Conservation (phyloP, 2,888 invertebrate species). For the Psococerastis gibbosa region DNA sequence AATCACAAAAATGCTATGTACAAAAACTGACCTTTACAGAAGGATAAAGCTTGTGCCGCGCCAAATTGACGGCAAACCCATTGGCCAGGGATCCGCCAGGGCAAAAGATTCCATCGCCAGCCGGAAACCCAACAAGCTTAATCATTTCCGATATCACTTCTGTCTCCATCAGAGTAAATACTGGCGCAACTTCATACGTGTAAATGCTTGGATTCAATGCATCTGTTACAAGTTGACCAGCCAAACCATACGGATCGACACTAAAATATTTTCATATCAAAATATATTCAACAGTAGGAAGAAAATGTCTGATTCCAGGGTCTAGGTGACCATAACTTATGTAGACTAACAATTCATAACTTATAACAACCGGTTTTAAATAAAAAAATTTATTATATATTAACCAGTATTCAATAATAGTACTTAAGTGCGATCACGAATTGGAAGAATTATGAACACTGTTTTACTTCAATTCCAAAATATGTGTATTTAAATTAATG, state of each 20-base stretch:
- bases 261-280: conserved; percentile 16
- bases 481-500: no score
- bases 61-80: conserved; percentile 74
- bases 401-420: no score
- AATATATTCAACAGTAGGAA: neutral
- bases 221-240: conserved; percentile 71
- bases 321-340: no score
- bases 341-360: no score
- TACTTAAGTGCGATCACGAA: no score
- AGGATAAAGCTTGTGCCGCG: conserved; percentile 50
- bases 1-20: no score
- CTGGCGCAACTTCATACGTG: conserved; percentile 78
- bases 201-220: conserved; percentile 74
- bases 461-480: no score
- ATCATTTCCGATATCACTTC: conserved; percentile 63
- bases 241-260: conserved; percentile 64
- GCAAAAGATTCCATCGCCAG: conserved; percentile 72
- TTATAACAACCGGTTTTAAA: no score
- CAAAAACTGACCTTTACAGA: no score
- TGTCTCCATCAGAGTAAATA: conserved; percentile 75
- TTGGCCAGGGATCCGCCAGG: conserved; percentile 83
- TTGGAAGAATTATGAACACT: no score
- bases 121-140: conserved; percentile 50
- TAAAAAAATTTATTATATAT: no score
- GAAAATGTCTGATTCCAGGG: no score